Evolutionary conservation across 2,888 invertebrate species (phyloP).

Genomic region (Pomacea canaliculata): DNA sequence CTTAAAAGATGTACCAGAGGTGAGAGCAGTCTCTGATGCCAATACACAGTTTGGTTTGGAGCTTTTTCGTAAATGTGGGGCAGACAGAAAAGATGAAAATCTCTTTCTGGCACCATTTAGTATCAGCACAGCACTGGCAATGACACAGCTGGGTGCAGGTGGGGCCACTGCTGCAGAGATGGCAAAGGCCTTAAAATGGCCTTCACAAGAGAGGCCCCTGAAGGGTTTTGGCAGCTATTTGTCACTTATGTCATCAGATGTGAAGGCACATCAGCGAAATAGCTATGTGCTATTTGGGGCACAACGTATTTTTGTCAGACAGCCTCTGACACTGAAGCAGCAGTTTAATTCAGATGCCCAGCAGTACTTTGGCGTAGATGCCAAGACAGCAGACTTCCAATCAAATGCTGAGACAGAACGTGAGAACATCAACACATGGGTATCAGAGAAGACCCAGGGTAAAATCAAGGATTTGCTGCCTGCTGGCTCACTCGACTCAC

Average conservation of each 20-base stretch:
- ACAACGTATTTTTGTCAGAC: slow-evolving; percentile 7
- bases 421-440: no score
- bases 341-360: no score
- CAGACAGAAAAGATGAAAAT: slow-evolving; percentile 33
- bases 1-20: neutral
- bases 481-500: slow-evolving; percentile 56
- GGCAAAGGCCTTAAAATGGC: slow-evolving; percentile 32
- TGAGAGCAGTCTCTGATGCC: slow-evolving; percentile 24
- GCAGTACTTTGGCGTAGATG: no score
- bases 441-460: no score
- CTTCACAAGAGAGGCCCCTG: neutral
- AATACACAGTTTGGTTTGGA: slow-evolving; percentile 35
- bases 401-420: no score
- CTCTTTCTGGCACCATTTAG: slow-evolving; percentile 69
- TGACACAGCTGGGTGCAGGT: slow-evolving; percentile 69
- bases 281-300: slow-evolving; percentile 31
- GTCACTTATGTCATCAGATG: slow-evolving; percentile 7
- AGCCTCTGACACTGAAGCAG: no score
- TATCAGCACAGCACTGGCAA: slow-evolving; percentile 68
- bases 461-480: no score
- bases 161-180: slow-evolving; percentile 64
- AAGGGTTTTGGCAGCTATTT: slow-evolving; percentile 22
- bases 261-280: neutral
- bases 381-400: no score
- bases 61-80: slow-evolving; percentile 21